Base-by-base conservation (phyloP, 92 coral and sea anemone species). In the Desmophyllum pertusum region DNA sequence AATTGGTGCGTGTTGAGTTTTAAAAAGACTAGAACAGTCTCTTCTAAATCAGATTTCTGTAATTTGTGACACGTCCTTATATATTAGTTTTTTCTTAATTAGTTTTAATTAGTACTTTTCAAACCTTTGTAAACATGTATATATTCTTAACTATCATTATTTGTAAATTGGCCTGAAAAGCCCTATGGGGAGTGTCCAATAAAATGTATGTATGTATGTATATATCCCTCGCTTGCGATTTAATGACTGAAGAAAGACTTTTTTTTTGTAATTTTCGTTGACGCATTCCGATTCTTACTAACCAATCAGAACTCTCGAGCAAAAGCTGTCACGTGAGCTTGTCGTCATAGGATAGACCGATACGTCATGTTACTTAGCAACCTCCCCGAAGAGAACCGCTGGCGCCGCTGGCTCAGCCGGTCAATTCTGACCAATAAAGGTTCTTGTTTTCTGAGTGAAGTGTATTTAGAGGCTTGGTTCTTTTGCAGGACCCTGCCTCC, bases 401-500 rank as follows among this genome's bases (percentile, higher is more conserved):
- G 55, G 76, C 50, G 8, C 38, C 11, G 4, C 7, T n/a, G 38
- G 35, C 13, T 64, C 17, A 29, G 37, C n/a, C n/a, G n/a, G 55
- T 15, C 11, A 50, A 21, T 1, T 69, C 27, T 37, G 39, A 48
- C 53, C 53, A 48, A 55, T 6, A 21, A 21, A 4, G 11, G 53
- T 33, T 14, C 38, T 35, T 4, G 36, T 14, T 10, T 31, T 64
- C 33, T 55, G 23, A 55, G 21, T 57, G 63, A 23, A 5, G 63
- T 25, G 30, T 57, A n/a, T 2, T 57, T 57, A 9, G 25, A 39
- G 25, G 15, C 4, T 29, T 62, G 51, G 23, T 9, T 59, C 6
- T 61, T 4, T 57, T 81, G 2, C 64, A 82, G 86, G 55, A 38
- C 77, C 1, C 51, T 61, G 4, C 17, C 51, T 2, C 52, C 86